Conservation (phyloP, 2,888 invertebrate species). For the Ectropis crepuscularia region DNA sequence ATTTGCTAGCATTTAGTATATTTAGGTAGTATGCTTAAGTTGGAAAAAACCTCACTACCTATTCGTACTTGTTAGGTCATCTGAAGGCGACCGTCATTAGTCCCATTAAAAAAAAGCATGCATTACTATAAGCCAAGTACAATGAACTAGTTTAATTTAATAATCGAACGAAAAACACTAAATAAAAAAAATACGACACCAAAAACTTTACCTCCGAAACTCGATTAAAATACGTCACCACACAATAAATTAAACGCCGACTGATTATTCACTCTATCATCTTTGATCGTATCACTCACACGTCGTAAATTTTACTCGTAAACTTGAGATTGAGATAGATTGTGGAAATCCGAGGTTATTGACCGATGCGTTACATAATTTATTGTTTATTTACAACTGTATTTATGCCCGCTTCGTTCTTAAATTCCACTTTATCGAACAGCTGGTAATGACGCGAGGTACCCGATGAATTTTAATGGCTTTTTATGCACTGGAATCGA, state of each 20-base stretch:
- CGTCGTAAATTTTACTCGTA: conserved; percentile 52
- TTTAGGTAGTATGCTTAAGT: too few species aligned
- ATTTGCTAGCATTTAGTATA: too few species aligned
- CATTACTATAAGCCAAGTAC: background rate
- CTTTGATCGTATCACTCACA: conserved; percentile 43
- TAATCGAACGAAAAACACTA: too few species aligned
- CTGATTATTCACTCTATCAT: conserved; percentile 49
- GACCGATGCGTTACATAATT: conserved; percentile 52
- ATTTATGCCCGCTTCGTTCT: conserved; percentile 51
- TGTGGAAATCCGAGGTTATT: conserved; percentile 51
- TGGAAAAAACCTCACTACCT: too few species aligned
- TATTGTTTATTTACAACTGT: conserved; percentile 60
- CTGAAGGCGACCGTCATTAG: too few species aligned
- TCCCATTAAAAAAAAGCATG: too few species aligned
- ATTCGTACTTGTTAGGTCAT: too few species aligned
- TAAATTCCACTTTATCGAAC: conserved; percentile 42
- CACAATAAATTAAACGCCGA: conserved; percentile 46
- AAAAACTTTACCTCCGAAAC: conserved; percentile 28
- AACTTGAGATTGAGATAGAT: conserved; percentile 48
- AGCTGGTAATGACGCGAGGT: conserved; percentile 44
- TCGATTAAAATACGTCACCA: conserved; percentile 38
- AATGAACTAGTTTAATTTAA: too few species aligned
- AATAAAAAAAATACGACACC: too few species aligned
- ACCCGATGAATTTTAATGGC: conserved; percentile 63
- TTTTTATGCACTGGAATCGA: conserved; percentile 28